Evolutionary conservation across 2,113 vertebrate genomes (phyloP).

Genomic region (Regulus satrapa): DNA sequence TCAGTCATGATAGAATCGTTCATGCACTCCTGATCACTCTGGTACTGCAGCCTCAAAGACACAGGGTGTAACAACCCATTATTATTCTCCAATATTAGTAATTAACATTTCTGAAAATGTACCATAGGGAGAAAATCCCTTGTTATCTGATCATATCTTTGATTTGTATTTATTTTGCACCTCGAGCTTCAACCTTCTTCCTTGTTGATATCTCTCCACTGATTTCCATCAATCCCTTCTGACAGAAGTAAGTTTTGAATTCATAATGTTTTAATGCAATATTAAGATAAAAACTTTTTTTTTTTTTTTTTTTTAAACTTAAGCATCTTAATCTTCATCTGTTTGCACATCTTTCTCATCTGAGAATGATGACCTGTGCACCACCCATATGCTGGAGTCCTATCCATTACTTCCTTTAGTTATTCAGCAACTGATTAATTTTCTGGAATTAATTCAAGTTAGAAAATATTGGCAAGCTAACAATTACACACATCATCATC

Average conservation of each 20-base stretch:
- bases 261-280: neutral
- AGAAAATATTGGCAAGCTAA: neutral
- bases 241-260: neutral
- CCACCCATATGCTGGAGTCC: neutral
- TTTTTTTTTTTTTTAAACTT: neutral
- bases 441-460: neutral
- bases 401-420: neutral
- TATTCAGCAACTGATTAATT: neutral
- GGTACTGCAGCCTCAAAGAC: neutral
- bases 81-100: neutral
- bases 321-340: neutral
- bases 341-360: neutral
- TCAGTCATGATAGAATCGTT: neutral
- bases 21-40: neutral
- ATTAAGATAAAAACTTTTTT: fast-evolving
- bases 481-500: neutral
- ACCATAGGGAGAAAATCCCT: neutral
- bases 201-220: neutral
- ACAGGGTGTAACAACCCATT: neutral
- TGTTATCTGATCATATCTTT: neutral
- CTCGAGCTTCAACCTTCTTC: neutral
- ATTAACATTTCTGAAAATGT: neutral
- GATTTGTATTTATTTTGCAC: neutral
- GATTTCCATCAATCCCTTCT: neutral
- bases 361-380: neutral